phyloP scores from a whole-genome alignment of 2,888 invertebrate species.

The Drosophila diplacantha region DNA sequence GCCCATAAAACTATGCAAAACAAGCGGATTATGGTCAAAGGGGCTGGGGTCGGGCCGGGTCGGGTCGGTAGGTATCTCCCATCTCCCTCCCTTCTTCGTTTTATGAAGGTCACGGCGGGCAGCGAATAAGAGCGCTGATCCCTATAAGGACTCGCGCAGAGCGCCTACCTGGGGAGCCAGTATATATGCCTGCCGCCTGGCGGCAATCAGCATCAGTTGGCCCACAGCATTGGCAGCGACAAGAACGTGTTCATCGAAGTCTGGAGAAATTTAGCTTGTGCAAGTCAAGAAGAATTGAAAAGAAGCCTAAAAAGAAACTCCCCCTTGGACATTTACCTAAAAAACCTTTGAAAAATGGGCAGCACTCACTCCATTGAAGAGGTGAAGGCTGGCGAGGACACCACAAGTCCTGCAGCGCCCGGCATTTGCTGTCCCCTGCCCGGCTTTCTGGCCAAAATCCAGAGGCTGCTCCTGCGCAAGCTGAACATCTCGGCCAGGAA shows the following conservation, averaged over 20 bases:
- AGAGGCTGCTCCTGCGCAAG: constrained; percentile 18
- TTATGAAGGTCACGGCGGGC: constrained; percentile 25
- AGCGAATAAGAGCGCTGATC: constrained; percentile 36
- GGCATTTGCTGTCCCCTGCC: constrained; percentile 13
- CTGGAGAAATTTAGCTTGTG: too few species aligned
- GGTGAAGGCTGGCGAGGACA: constrained; percentile 11
- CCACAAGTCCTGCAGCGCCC: constrained; percentile 2
- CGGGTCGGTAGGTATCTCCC: neutral
- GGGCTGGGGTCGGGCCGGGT: neutral
- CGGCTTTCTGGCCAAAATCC: constrained; percentile 12
- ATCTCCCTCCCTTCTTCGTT: neutral
- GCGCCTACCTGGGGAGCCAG: constrained; percentile 2
- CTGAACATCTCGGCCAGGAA: constrained; percentile 25
- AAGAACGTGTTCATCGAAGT: neutral
- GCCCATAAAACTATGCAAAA: constrained; percentile 38
- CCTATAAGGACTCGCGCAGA: constrained; percentile 15
- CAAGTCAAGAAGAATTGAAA: neutral
- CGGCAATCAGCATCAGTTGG: constrained; percentile 33
- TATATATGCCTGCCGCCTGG: constrained; percentile 7
- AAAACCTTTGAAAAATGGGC: constrained; percentile 2
- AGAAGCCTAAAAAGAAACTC: neutral
- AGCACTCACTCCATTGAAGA: constrained; percentile 7
- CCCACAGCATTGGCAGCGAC: constrained; percentile 2
- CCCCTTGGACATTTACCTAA: neutral
- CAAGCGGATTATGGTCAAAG: constrained; percentile 35